These are phyloP conservation scores for Argopecten irradians DNA, from an alignment of 1,140 invertebrate genomes.

Conservation along the genomic window DNA sequence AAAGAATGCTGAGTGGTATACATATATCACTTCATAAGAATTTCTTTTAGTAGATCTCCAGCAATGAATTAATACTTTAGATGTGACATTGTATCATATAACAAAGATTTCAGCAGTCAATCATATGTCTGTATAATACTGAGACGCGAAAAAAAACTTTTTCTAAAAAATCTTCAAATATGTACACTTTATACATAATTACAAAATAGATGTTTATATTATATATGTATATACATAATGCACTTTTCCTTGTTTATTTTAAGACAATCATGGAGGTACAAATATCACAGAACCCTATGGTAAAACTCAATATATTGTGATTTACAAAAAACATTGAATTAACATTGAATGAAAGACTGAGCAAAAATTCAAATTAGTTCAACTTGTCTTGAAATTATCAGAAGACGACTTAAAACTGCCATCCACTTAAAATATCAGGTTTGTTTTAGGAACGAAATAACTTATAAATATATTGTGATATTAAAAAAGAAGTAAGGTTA, in stretches of 20 bases:
- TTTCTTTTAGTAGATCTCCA: background rate
- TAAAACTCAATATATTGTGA: background rate
- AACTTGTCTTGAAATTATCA: background rate
- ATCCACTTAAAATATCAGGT: too few relatives aligned
- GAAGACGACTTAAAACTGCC: background rate
- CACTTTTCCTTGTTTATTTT: background rate
- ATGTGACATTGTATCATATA: too few relatives aligned
- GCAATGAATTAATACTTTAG: background rate
- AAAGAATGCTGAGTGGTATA: slow-evolving; percentile 7
- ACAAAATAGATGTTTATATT: background rate
- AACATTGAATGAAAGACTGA: slow-evolving; percentile 17
- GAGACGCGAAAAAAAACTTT: background rate
- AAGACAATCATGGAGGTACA: background rate
- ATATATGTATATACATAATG: slow-evolving; percentile 16
- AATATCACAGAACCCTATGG: background rate
- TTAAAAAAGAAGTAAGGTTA: background rate
- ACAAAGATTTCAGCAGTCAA: background rate
- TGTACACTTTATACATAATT: background rate
- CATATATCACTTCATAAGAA: background rate
- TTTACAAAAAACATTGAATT: background rate
- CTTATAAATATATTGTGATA: too few relatives aligned
- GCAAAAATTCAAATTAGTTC: slow-evolving; percentile 10
- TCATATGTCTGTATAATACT: background rate
- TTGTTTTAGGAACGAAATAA: too few relatives aligned
- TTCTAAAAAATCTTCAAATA: background rate